A percentile compares a stretch with the other conserved stretches of the same genome.
These are phyloP conservation scores for Gasterosteus nipponicus DNA, from an alignment of 2,113 vertebrate species.

Conservation along the genomic window DNA sequence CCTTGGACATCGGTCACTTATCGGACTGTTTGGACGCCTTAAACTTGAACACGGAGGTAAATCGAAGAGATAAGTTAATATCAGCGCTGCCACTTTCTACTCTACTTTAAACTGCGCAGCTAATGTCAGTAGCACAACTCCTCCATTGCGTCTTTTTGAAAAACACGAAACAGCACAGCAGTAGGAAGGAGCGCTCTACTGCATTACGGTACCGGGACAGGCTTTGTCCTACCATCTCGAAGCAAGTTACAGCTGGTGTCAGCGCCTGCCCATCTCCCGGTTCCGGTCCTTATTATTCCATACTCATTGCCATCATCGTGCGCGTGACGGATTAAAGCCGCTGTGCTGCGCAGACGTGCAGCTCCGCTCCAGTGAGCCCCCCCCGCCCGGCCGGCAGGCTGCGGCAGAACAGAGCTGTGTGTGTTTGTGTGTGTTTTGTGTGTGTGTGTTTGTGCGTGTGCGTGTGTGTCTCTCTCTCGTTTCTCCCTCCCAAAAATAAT, in stretches of 20 bases:
- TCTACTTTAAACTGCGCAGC: constrained; percentile 65
- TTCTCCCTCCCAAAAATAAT: neutral
- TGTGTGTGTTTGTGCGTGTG: no score
- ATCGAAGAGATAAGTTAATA: neutral
- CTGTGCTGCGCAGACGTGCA: constrained; percentile 46
- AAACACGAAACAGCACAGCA: constrained; percentile 57
- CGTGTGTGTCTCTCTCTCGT: neutral
- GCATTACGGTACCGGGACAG: constrained; percentile 59
- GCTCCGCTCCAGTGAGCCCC: constrained; percentile 53
- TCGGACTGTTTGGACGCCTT: constrained; percentile 6
- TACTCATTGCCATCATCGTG: constrained; percentile 60
- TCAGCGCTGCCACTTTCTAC: constrained; percentile 20
- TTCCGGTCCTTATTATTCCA: constrained; percentile 66
- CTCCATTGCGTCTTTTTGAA: constrained; percentile 66
- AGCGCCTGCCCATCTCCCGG: constrained; percentile 76
- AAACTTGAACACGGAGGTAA: constrained; percentile 19
- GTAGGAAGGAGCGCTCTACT: constrained; percentile 36
- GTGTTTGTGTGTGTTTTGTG: no score
- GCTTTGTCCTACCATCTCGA: constrained; percentile 82
- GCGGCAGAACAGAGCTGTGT: constrained; percentile 60
- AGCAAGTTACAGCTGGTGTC: constrained; percentile 75
- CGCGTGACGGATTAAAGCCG: constrained; percentile 73
- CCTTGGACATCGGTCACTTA: constrained; percentile 9
- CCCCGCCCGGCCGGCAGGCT: constrained; percentile 63
- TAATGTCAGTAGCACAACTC: constrained; percentile 48